Percentiles rank a stretch among this genome's conserved stretches.
phyloP scores from a whole-genome alignment of 2,888 invertebrate species.

The Stenodema calcarata region DNA sequence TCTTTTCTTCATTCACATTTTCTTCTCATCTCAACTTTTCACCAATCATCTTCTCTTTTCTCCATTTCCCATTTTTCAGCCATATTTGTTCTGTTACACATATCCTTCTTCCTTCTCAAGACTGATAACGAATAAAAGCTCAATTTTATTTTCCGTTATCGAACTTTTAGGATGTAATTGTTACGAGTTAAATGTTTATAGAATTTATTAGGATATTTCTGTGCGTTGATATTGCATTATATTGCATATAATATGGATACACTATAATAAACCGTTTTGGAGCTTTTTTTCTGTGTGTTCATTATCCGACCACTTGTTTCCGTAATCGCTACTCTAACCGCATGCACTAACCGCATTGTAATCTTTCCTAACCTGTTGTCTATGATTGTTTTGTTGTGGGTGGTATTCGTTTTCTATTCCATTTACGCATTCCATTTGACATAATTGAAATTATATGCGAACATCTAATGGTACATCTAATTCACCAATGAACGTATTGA shows the following conservation, averaged over 20 bases:
- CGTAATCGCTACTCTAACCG: neutral
- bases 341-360: neutral
- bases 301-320: neutral
- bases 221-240: neutral
- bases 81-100: neutral
- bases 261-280: neutral
- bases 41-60: neutral
- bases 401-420: too few relatives aligned
- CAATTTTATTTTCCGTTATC: neutral
- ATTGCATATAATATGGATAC: neutral
- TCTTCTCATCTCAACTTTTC: neutral
- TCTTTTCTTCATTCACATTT: neutral
- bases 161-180: neutral
- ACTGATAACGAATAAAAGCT: conserved; percentile 6
- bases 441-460: too few relatives aligned
- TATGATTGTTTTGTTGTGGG: neutral
- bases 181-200: neutral
- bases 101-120: neutral
- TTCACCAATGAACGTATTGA: too few relatives aligned
- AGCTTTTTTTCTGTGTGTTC: neutral
- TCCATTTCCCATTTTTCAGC: neutral
- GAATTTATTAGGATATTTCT: neutral
- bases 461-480: too few relatives aligned
- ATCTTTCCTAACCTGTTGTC: neutral
- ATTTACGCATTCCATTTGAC: too few relatives aligned